Conservation (phyloP, 1,140 invertebrate genomes). For the Drusus annulatus region DNA sequence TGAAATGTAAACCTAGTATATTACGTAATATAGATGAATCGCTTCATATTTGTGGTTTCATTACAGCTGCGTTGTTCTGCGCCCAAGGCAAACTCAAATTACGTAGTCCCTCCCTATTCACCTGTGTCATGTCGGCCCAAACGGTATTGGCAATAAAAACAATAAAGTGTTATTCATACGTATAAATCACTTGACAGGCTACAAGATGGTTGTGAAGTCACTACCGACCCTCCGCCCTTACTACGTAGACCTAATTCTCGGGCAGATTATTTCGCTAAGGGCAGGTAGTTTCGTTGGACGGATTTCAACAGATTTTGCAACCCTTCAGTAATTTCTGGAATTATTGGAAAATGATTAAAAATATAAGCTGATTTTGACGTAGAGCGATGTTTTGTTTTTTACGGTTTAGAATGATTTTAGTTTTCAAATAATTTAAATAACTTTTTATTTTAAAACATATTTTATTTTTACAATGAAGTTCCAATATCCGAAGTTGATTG, state of each 20-base stretch:
- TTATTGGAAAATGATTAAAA: too few relatives aligned
- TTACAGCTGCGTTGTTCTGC: constrained; percentile 6
- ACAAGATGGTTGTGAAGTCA: constrained; percentile 28
- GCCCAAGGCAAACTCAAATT: constrained; percentile 1
- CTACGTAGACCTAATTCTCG: background rate
- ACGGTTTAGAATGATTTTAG: too few relatives aligned
- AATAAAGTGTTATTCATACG: constrained; percentile 37
- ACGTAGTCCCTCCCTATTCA: constrained; percentile 14
- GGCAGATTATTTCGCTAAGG: background rate
- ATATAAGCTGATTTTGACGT: too few relatives aligned
- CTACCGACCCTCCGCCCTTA: background rate
- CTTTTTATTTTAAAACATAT: too few relatives aligned
- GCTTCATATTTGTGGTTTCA: constrained; percentile 28
- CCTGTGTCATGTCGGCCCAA: constrained; percentile 10
- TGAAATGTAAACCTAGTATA: too few relatives aligned
- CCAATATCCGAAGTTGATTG: too few relatives aligned
- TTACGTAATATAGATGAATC: background rate
- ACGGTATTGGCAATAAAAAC: constrained; percentile 42
- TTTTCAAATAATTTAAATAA: too few relatives aligned
- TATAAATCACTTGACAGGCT: constrained; percentile 17
- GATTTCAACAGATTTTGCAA: too few relatives aligned
- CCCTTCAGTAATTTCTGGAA: too few relatives aligned
- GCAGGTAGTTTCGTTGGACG: too few relatives aligned
- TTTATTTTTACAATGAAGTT: too few relatives aligned
- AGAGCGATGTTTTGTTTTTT: too few relatives aligned